Evolutionary conservation across 2,113 vertebrate genomes (phyloP), one percentile per base, ranked within the genome.

Genomic region (Ameiurus melas): DNA sequence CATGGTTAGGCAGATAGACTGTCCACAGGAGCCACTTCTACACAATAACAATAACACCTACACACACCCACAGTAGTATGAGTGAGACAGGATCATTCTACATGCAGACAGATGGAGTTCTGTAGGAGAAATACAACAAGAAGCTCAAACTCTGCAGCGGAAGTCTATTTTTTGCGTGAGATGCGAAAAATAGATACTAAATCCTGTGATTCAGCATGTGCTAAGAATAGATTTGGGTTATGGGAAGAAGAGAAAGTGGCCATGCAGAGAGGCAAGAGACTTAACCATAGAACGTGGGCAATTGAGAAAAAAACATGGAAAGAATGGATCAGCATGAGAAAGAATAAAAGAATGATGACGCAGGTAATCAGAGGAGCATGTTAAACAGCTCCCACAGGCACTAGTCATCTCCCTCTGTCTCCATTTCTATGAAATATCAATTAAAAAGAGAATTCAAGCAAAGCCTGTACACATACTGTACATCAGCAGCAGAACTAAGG

Each of bases 361-460:
- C 36, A 88, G 82, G 39, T 89, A 91, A 91, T 90, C 87, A 90
- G 71, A 13, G 27, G 30, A 47, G 8, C 27, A 90, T 83, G 88
- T 85, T 57, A 51, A 88, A 88, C 85, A 90, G 83, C 79, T 78
- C 88, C 88, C 73, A 55, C 87, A 70, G 30, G 47, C n/a, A 53
- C 22, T 53, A 68, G 43, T 17, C 43, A 57, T 71, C 14, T 43
- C 58, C 51, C 36, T 78, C 30, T 70, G 14, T 58, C 30, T 71
- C 66, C 12, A 30, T 73, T 77, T 43, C 66, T 12, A 62, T 43
- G 22, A 64, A 36, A 83, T 0, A 83, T 62, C 51, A 55, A 55
- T 78, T 78, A n/a, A 27, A 78, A 3, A n/a, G 4, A 51, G 20
- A 75, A 75, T 43, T 43, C 36, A 25, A 22, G 71, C 39, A 75